Evolutionary conservation across 2,797 vertebrate genomes (phyloP).

Genomic region (Strix occidentalis): DNA sequence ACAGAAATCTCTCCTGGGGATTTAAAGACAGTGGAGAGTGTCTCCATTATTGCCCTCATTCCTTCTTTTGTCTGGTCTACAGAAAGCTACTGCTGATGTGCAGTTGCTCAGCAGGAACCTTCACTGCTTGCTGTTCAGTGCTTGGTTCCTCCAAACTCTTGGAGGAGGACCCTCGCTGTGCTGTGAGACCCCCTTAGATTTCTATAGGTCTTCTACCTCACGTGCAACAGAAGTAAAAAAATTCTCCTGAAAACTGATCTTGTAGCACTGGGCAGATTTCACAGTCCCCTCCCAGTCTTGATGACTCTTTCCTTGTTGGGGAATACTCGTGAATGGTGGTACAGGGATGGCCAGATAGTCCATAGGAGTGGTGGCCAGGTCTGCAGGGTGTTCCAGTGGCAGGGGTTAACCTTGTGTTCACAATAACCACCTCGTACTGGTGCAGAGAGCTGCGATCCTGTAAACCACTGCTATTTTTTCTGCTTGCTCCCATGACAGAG

Average conservation of each 20-base stretch:
- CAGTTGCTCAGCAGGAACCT: not conserved
- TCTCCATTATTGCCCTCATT: not conserved
- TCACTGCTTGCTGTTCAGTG: not conserved
- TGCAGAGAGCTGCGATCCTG: not conserved
- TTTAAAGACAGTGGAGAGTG: not conserved
- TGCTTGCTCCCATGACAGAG: not conserved
- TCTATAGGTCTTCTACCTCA: not conserved
- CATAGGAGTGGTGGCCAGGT: not conserved
- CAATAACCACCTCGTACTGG: not conserved
- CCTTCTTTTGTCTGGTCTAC: not conserved
- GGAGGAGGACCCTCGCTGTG: not conserved
- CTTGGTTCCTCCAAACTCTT: not conserved
- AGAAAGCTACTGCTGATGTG: not conserved
- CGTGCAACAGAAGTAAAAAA: not conserved
- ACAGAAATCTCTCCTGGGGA: not conserved
- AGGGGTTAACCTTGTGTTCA: not conserved
- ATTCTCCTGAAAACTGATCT: not conserved
- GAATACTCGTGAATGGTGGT: not conserved
- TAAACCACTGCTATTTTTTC: not conserved
- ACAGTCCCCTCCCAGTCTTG: not conserved
- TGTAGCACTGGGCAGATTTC: not conserved
- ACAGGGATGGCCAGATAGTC: not conserved
- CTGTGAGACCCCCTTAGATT: not conserved
- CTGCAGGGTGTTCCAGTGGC: not conserved
- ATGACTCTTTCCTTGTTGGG: not conserved